Conservation (phyloP, 2,113 vertebrate genomes). For the Cyrtonyx montezumae region DNA sequence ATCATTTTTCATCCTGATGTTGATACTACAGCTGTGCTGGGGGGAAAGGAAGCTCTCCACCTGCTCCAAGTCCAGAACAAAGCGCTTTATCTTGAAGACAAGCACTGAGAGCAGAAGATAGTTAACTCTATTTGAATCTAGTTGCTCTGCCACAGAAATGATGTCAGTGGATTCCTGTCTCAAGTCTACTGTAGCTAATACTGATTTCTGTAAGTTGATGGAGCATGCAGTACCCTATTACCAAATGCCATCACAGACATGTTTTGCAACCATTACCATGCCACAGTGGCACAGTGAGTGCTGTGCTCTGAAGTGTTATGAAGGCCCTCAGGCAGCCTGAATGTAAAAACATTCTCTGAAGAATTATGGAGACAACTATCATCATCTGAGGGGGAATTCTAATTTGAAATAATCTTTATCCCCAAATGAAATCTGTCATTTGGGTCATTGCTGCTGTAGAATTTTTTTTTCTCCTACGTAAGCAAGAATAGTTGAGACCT, state of each 20-base stretch:
- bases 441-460: not conserved
- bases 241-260: conserved; percentile 6
- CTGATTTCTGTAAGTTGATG: conserved; percentile 50
- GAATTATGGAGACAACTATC: conserved; percentile 15
- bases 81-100: conserved; percentile 58
- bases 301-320: conserved; percentile 39
- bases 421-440: not conserved
- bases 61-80: conserved; percentile 57
- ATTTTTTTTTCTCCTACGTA: not conserved
- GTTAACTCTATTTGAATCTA: conserved; percentile 25
- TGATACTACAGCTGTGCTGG: conserved; percentile 33
- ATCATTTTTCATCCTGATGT: conserved; percentile 57
- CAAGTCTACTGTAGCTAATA: conserved; percentile 30
- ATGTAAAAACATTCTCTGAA: conserved; percentile 21
- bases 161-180: conserved; percentile 36
- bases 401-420: conserved; percentile 24
- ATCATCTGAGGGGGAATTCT: not conserved
- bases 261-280: conserved; percentile 19
- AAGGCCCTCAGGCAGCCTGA: not conserved
- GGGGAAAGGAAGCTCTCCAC: conserved; percentile 49
- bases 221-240: conserved; percentile 29
- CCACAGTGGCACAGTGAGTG: not conserved
- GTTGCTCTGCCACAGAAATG: not conserved
- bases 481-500: not conserved
- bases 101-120: conserved; percentile 28